phyloP scores from a whole-genome alignment of 2,797 vertebrate genomes.

The Fundulus diaphanus region DNA sequence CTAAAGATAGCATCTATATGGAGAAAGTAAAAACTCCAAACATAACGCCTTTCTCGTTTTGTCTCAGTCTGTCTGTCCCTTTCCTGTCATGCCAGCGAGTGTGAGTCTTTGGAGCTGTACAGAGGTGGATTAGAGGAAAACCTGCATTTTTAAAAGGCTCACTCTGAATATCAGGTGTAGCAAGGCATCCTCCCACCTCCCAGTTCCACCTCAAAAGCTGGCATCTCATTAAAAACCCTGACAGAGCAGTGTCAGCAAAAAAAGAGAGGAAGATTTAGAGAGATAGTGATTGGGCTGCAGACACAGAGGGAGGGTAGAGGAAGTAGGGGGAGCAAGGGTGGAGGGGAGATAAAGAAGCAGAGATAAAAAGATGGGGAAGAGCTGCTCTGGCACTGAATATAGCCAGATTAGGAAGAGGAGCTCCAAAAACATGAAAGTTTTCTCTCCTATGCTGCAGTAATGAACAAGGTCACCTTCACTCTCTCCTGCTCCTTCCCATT shows the following conservation, averaged over 20 bases:
- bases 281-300: constrained; percentile 53
- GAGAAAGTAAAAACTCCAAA: not conserved
- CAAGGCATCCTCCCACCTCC: constrained; percentile 61
- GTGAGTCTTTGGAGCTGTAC: constrained; percentile 24
- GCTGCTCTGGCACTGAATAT: constrained; percentile 56
- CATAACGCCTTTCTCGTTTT: not conserved
- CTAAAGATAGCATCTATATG: not conserved
- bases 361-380: constrained; percentile 65
- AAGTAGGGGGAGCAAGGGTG: not conserved
- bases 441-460: constrained; percentile 64
- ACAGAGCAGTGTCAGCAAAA: constrained; percentile 73
- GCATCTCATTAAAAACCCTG: constrained; percentile 77
- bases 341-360: constrained; percentile 55
- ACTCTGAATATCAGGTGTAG: constrained; percentile 49
- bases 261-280: constrained; percentile 52
- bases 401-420: constrained; percentile 58
- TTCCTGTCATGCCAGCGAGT: constrained; percentile 25
- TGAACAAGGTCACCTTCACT: constrained; percentile 73
- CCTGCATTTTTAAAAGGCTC: constrained; percentile 20
- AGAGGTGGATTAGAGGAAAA: constrained; percentile 23
- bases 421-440: constrained; percentile 39
- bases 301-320: constrained; percentile 18
- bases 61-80: not conserved
- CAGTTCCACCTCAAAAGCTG: constrained; percentile 65
- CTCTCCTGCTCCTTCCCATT: constrained; percentile 35